Evolutionary conservation across 2,888 invertebrate genomes (phyloP), one percentile per base, ranked within the genome.

Genomic region (Amorpha juglandis): DNA sequence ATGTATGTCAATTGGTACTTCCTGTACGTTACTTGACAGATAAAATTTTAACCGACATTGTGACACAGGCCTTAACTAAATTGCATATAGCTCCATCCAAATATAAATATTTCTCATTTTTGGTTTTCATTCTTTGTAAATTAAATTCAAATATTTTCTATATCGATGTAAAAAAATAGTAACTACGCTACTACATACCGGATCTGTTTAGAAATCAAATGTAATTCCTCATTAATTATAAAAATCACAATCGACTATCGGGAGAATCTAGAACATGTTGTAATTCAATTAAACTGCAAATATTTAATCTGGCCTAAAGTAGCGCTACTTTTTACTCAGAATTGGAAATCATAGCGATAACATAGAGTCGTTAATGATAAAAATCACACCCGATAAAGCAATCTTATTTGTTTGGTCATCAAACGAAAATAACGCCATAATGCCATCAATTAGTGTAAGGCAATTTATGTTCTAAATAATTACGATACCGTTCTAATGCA

Each of bases 291-390:
- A 52, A 0, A 27, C 6, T 52, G 21, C 11, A 14, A 52, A 14
- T 6, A 52, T 14, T 12, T 27, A 9, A 33, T 21, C 19, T 19
- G 6, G 0, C 38, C 0, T 19, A 19, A 11, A 0, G 1, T 58
- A 19, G 19, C 27, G 38, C 42, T 45, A 64, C 47, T 45, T 27
- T 33, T 64, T 47, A 45, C 64, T 53, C 35, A 11, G 27, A 64
- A 53, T 55, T 42, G 27, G n/a, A 35, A 38, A 64, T 38, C 33
- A 35, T 47, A 3, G 16, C 64, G 47, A 62, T 55, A 65, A 67
- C 14, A n/a, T 52, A 14, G 19, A 50, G 12, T 47, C 9, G 19
- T 14, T 27, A 14, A 11, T 47, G 64, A 64, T 64, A 64, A 64
- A 42, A 64, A 47, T 47, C 47, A 33, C 33, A 12, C 6, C n/a